Conservation (phyloP, 2,888 invertebrate species). For the Macaria liturata region DNA sequence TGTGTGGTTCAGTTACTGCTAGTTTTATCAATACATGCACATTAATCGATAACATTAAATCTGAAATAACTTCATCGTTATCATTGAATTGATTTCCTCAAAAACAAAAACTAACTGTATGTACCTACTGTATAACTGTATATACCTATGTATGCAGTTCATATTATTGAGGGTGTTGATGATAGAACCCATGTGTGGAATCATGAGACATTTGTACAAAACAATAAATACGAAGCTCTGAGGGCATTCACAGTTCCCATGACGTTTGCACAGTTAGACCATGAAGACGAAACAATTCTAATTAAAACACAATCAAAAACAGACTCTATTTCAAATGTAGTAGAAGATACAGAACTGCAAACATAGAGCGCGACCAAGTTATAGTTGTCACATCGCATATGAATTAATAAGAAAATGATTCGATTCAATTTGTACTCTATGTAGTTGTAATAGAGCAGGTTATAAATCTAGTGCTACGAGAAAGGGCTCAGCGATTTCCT, state of each 20-base stretch:
- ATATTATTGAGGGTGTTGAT: slow-evolving; percentile 16
- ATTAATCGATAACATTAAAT: too few species aligned
- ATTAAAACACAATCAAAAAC: slow-evolving; percentile 38
- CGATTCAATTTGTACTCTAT: slow-evolving; percentile 22
- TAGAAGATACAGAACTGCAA: slow-evolving; percentile 34
- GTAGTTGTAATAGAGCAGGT: slow-evolving; percentile 16
- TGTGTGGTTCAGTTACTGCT: too few species aligned
- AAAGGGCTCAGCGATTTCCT: slow-evolving; percentile 39
- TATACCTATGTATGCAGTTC: too few species aligned
- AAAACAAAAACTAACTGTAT: too few species aligned
- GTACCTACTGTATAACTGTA: too few species aligned
- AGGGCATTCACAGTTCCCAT: slow-evolving; percentile 61
- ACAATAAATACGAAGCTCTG: slow-evolving; percentile 44
- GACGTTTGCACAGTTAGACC: slow-evolving; percentile 64
- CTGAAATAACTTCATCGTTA: too few species aligned
- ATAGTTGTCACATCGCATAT: slow-evolving; percentile 30
- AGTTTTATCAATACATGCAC: too few species aligned
- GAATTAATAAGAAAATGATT: slow-evolving; percentile 12
- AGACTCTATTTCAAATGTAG: slow-evolving; percentile 37
- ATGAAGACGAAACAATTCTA: slow-evolving; percentile 13
- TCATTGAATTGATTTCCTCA: too few species aligned
- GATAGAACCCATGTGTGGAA: slow-evolving; percentile 34
- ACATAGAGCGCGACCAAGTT: slow-evolving; percentile 34
- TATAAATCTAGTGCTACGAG: background rate
- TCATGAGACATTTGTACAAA: slow-evolving; percentile 25